Percentiles rank a stretch among this genome's conserved stretches.
Conservation (phyloP, 2,113 vertebrate genomes). For the Lanius ludovicianus region DNA sequence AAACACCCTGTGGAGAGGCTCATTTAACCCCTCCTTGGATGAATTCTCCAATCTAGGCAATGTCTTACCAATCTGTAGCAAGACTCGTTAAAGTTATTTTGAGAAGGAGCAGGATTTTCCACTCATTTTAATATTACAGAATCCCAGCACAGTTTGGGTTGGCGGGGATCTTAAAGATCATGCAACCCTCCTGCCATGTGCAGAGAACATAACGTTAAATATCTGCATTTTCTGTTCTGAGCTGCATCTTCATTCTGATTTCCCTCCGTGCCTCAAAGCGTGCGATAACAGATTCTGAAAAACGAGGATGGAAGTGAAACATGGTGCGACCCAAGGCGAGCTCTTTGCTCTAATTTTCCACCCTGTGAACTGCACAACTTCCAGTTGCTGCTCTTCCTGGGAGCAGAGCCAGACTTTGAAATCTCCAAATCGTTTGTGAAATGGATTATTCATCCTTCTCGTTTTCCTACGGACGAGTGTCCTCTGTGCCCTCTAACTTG, state of each 20-base stretch:
- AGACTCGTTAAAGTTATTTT: background rate
- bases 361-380: slow-evolving; percentile 15
- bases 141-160: background rate
- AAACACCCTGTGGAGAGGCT: background rate
- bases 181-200: background rate
- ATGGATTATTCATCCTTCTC: slow-evolving; percentile 54
- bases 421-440: slow-evolving; percentile 57
- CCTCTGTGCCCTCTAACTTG: slow-evolving; percentile 29
- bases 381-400: slow-evolving; percentile 16
- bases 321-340: slow-evolving; percentile 1
- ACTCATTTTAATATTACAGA: background rate
- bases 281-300: background rate
- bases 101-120: background rate
- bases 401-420: slow-evolving; percentile 53
- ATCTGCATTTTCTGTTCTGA: background rate
- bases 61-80: background rate
- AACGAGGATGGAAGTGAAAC: background rate
- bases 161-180: background rate
- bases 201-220: background rate
- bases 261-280: background rate
- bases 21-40: background rate
- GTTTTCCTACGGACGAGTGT: background rate
- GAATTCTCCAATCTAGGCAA: fast-evolving
- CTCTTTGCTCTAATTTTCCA: slow-evolving; percentile 56
- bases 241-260: background rate